phyloP scores from a whole-genome alignment of 2,797 vertebrate genomes.

The Cetoscarus ocellatus region DNA sequence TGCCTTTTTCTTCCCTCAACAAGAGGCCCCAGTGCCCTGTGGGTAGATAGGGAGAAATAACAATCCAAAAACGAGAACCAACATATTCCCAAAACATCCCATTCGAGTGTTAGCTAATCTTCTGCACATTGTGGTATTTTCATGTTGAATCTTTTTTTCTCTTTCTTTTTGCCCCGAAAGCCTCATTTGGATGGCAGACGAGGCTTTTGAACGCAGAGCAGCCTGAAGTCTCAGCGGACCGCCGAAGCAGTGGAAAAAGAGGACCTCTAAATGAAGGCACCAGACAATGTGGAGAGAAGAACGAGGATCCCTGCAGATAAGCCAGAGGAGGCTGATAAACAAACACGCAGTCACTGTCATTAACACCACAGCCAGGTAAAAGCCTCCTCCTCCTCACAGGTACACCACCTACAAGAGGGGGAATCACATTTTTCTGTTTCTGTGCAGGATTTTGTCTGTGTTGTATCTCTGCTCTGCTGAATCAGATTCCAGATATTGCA shows the following conservation, averaged over 20 bases:
- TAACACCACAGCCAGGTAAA: conserved; percentile 55
- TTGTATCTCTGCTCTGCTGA: conserved; percentile 55
- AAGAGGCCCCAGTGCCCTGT: conserved; percentile 73
- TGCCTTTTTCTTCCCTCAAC: conserved; percentile 62
- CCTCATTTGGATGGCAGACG: conserved; percentile 78
- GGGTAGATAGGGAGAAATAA: conserved; percentile 77
- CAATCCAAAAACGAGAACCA: conserved; percentile 69
- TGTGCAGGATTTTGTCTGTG: conserved; percentile 59
- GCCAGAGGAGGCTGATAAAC: conserved; percentile 73
- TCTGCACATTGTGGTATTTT: conserved; percentile 75
- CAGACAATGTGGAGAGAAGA: conserved; percentile 69
- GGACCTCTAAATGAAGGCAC: conserved; percentile 73
- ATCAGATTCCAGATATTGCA: conserved; percentile 72
- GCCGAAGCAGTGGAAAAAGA: conserved; percentile 65
- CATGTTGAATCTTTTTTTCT: conserved; percentile 61
- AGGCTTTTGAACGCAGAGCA: conserved; percentile 72
- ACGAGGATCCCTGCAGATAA: conserved; percentile 62
- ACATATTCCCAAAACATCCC: conserved; percentile 77
- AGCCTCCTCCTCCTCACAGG: conserved; percentile 42
- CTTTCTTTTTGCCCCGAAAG: conserved; percentile 70
- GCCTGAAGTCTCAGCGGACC: conserved; percentile 77
- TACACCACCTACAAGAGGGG: conserved; percentile 48
- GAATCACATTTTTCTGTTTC: conserved; percentile 60
- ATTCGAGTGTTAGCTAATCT: conserved; percentile 70
- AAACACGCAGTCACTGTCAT: conserved; percentile 74